phyloP scores from a whole-genome alignment of 2,113 vertebrate genomes.

The Herpetotheres cachinnans region DNA sequence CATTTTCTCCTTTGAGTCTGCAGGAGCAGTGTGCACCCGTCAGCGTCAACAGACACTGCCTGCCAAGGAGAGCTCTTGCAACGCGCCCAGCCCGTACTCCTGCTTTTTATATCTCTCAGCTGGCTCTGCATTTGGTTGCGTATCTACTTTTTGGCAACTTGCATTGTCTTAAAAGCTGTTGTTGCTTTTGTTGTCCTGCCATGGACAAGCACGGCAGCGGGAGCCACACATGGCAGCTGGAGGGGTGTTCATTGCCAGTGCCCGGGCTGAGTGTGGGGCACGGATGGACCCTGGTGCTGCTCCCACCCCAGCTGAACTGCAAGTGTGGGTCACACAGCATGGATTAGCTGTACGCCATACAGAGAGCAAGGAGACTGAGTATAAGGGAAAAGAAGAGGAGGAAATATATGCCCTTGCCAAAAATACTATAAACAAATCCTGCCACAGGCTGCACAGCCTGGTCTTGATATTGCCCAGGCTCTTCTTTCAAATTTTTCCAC shows the following conservation, averaged over 20 bases:
- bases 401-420: neutral
- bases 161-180: neutral
- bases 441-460: neutral
- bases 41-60: neutral
- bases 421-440: neutral
- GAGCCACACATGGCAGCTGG: no score
- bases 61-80: neutral
- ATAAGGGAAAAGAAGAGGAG: neutral
- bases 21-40: neutral
- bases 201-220: accelerated
- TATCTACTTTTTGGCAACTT: neutral
- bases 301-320: neutral
- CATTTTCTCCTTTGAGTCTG: neutral
- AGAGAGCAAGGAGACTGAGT: neutral
- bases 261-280: neutral
- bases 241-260: neutral
- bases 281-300: accelerated
- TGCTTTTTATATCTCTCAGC: neutral
- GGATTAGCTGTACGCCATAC: accelerated
- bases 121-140: neutral
- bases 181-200: neutral
- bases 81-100: accelerated
- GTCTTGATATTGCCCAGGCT: neutral
- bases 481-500: neutral
- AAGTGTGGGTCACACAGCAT: accelerated